Evolutionary conservation across 2,888 invertebrate species (phyloP).

Genomic region (Polymixis flavicincta): DNA sequence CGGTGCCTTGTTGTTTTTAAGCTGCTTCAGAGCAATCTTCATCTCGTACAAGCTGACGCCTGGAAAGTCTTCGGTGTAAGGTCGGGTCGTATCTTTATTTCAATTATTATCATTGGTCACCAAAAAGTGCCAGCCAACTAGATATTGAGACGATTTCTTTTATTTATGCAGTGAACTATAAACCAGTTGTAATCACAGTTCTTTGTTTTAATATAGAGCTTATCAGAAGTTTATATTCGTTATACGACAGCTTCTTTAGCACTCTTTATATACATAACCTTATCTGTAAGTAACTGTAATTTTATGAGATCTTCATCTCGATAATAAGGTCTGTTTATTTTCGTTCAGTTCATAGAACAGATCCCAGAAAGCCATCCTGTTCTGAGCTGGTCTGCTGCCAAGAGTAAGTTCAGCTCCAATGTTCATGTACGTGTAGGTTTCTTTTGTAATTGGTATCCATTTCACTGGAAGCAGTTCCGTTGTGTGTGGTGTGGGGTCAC

Average conservation of each 20-base stretch:
- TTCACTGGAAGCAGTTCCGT: conserved; percentile 71
- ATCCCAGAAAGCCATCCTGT: conserved; percentile 76
- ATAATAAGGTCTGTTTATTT: conserved; percentile 32
- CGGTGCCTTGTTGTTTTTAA: too few species aligned
- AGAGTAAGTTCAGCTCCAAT: conserved; percentile 68
- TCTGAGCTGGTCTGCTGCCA: conserved; percentile 67
- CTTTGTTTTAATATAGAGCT: too few species aligned
- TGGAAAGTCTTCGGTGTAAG: too few species aligned
- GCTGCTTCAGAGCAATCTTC: too few species aligned
- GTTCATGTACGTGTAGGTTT: conserved; percentile 65
- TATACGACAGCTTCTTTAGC: neutral
- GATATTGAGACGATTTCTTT: neutral
- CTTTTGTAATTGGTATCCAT: conserved; percentile 71
- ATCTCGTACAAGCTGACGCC: too few species aligned
- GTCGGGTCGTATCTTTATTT: neutral
- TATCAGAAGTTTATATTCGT: neutral
- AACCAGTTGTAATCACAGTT: neutral
- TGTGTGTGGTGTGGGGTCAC: conserved; percentile 75
- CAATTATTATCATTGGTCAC: neutral
- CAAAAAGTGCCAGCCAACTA: neutral
- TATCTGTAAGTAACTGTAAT: neutral
- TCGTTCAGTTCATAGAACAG: conserved; percentile 70
- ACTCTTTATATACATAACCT: neutral
- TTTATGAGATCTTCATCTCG: neutral
- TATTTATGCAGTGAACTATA: neutral